Evolutionary conservation across 2,888 invertebrate genomes (phyloP), one percentile per base, ranked within the genome.

Genomic region (Drosophila longiperda): DNA sequence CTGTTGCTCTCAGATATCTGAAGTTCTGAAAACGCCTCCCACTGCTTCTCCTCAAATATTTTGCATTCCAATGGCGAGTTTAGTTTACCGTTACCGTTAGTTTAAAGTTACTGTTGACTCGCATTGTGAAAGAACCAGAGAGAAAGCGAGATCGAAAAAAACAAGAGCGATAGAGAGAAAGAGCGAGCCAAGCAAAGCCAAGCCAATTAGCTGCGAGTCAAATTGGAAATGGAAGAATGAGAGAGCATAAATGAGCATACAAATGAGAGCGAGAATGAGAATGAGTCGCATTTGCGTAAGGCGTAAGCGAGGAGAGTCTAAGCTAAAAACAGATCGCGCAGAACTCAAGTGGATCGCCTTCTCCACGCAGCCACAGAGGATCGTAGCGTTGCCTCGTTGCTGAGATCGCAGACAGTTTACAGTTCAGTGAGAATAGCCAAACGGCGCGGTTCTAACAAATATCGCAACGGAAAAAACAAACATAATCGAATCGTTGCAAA

Each of bases 391-490:
- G 42, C 42, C 20, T 20, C 42, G 61, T 23, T 40, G 42, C 23
- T 29, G 38, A 60, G 68, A 66, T 69, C 61, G 62, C 69, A 52
- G 32, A n/a, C 69, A 52, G 79, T 62, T 60, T 54, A 86, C 83
- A 91, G 91, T 91, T 82, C 68, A 80, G 74, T 78, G 81, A 83
- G 89, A 74, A 78, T 78, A 87, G 81, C 80, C 83, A 67, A 87
- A 82, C 76, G 77, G 91, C 69, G 69, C 78, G 83, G 91, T 89
- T 81, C 82, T 65, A 50, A 67, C 12, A 49, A 23, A 34, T 23
- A 54, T 36, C 66, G 64, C 15, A 72, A 48, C 74, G 66, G 52
- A 65, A 32, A 20, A 50, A 61, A 64, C 49, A n/a, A 38, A 63
- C 9, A 23, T 23, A 54, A 11, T 34, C 15, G 11, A 4, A 20